Percentiles rank a stretch among this genome's conserved stretches.
These are phyloP conservation scores for Lanistes nyassanus DNA, from an alignment of 1,140 invertebrate genomes.

Conservation along the genomic window DNA sequence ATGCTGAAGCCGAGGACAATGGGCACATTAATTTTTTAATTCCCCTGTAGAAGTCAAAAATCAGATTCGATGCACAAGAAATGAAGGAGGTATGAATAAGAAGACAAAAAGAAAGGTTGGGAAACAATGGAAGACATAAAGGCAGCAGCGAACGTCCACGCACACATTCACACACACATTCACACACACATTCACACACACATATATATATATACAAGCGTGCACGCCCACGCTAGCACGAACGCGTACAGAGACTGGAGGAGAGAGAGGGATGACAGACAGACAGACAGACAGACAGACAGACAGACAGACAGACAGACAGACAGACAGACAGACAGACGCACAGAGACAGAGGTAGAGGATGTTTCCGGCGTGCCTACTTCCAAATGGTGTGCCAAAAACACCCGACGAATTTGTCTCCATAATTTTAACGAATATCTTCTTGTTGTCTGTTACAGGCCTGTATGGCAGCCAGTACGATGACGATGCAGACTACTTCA, in stretches of 20 bases:
- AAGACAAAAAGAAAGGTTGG: not conserved
- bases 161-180: not conserved
- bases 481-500: slow-evolving; percentile 6
- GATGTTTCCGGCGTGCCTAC: not conserved
- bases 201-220: not conserved
- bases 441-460: not conserved
- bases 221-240: too few relatives aligned
- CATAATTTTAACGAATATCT: not conserved
- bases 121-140: not conserved
- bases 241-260: too few relatives aligned
- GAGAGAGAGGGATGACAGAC: too few relatives aligned
- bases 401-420: not conserved
- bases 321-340: slow-evolving; percentile 1
- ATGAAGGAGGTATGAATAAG: not conserved
- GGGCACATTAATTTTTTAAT: not conserved
- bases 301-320: slow-evolving; percentile 8
- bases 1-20: not conserved
- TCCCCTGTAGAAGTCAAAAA: too few relatives aligned
- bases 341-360: not conserved
- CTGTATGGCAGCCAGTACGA: slow-evolving; percentile 13
- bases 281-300: slow-evolving; percentile 4
- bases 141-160: not conserved
- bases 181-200: not conserved
- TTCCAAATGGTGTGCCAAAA: not conserved
- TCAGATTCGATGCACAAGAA: too few relatives aligned